Percentiles rank a stretch among this genome's conserved stretches.
phyloP scores from a whole-genome alignment of 2,113 vertebrate species.

The Stegostoma tigrinum region DNA sequence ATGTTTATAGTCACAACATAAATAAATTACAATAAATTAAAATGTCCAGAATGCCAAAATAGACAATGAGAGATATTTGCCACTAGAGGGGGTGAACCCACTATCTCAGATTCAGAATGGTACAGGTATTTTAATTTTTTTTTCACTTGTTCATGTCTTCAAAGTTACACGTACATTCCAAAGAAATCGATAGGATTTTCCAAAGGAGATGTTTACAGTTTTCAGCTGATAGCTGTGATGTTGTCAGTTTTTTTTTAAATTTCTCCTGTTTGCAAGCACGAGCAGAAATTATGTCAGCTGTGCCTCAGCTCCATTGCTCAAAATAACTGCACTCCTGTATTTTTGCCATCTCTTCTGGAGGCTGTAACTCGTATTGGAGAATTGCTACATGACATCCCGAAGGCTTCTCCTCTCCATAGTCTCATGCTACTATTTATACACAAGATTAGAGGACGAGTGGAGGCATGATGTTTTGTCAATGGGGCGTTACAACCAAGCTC shows the following conservation, averaged over 20 bases:
- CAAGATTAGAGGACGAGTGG: not conserved
- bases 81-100: slow-evolving; percentile 9
- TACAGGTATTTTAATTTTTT: not conserved
- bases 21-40: not conserved
- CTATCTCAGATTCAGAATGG: not conserved
- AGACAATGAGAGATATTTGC: not conserved
- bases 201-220: not conserved
- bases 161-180: not conserved
- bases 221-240: not conserved
- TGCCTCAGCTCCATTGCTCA: not conserved
- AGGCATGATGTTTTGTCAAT: not conserved
- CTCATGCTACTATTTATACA: not conserved
- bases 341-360: not conserved
- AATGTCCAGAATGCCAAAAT: not conserved
- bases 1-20: not conserved
- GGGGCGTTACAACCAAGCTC: not conserved
- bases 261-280: not conserved
- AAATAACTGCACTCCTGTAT: not conserved
- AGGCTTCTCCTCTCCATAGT: not conserved
- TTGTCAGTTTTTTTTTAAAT: not conserved
- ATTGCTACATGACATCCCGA: too few relatives aligned
- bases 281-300: not conserved
- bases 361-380: too few relatives aligned
- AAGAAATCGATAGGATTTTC: not conserved
- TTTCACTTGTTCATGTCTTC: not conserved